Base-by-base conservation (phyloP, 2,888 invertebrate genomes). In the Pediacus dermestoides region DNA sequence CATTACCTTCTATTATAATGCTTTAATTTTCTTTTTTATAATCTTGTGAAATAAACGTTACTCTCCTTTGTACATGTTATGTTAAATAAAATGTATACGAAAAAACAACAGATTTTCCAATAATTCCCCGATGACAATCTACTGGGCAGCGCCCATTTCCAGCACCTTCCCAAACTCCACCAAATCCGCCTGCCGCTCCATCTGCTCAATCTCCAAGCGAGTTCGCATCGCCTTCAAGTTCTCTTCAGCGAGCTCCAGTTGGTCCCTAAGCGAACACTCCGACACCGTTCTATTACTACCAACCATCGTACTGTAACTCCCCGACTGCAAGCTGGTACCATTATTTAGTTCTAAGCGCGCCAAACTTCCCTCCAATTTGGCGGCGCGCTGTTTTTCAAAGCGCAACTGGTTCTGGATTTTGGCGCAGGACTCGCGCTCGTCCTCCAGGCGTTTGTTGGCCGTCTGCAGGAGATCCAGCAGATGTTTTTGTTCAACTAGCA, bases 201-300 rank as follows among this genome's bases (percentile, higher is more conserved):
- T 75, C 50, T 77, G 77, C 16, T 81, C 71, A 60, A 81, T 78
- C 54, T 75, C 75, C 22, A 83, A 60, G 58, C 78, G 74, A 25
- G 78, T 76, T 57, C 78, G 76, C 59, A 83, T 66, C 10, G 80
- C 77, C 58, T 80, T 77, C 25, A 81, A 70, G 52, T 79, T 80
- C 63, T 84, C 82, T 53, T 82, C 77, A 0, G 81, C 73, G 36
- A 84, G 63, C 57, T 80, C 80, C 35, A 82, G 60, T 55, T 74
- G 71, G 43, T 64, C 58, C 45, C 50, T 52, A 9, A 55, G 38
- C 25, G 27, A 44, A n/a, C 22, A 16, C 23, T 49, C 51, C 13
- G 32, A 16, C 10, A 14, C 28, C 11, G 33, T 30, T 14, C 28
- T 34, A n/a, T 36, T 30, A n/a, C n/a, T 28, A 9, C 8, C 6